phyloP scores from a whole-genome alignment of 2,113 vertebrate genomes.

The Porphyrio hochstetteri region DNA sequence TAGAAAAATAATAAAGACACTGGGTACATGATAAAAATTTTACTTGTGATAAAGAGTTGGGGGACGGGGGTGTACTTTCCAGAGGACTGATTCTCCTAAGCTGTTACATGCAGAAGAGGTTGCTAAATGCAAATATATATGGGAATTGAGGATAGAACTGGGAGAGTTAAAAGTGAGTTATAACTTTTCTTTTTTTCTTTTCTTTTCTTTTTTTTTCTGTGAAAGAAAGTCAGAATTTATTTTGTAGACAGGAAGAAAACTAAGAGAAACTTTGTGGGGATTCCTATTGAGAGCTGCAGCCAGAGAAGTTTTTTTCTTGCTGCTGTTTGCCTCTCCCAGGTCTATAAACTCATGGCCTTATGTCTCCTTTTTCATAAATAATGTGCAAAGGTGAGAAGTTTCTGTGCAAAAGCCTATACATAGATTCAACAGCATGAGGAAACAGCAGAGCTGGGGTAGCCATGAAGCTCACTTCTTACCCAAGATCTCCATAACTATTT shows the following conservation, averaged over 20 bases:
- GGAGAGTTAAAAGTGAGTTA: neutral
- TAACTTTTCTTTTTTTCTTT: neutral
- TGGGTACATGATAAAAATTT: neutral
- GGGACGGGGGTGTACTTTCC: neutral
- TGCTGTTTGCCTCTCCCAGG: neutral
- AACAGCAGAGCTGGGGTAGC: neutral
- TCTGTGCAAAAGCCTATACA: neutral
- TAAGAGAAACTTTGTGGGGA: neutral
- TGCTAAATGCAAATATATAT: neutral
- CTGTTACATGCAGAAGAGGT: neutral
- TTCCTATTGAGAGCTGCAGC: neutral
- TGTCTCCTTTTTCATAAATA: neutral
- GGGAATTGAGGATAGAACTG: neutral
- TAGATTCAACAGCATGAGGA: neutral
- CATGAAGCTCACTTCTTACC: neutral
- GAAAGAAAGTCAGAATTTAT: neutral
- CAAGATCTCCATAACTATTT: neutral
- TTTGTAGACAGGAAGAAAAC: neutral
- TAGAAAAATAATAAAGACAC: neutral
- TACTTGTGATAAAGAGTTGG: neutral
- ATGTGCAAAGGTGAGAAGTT: neutral
- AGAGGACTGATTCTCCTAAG: neutral
- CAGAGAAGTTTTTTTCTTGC: neutral
- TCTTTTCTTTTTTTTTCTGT: neutral
- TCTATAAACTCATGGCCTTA: neutral